Evolutionary conservation across 1,140 invertebrate genomes (phyloP).

Genomic region (Cotesia glomerata): DNA sequence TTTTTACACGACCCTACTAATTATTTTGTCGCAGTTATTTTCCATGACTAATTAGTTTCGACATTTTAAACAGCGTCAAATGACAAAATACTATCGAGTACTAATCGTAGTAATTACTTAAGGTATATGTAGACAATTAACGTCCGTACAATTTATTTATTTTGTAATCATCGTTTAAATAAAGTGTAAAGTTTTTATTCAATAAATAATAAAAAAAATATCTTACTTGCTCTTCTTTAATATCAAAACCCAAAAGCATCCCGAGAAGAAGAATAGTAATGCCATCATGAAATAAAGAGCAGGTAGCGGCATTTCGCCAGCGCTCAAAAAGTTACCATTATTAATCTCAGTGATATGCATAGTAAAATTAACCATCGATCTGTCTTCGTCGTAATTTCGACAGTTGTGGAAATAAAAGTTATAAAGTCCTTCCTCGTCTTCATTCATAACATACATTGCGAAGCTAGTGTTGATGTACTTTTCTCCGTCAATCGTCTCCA

Average conservation of each 20-base stretch:
- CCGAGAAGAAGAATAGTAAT: conserved; percentile 86
- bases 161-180: no score
- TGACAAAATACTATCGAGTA: no score
- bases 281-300: conserved; percentile 91
- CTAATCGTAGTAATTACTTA: no score
- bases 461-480: conserved; percentile 66
- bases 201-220: not conserved
- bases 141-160: no score
- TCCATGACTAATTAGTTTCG: no score
- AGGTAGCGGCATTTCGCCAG: conserved; percentile 95
- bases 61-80: no score
- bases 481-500: conserved; percentile 42
- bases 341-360: conserved; percentile 87
- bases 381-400: conserved; percentile 67
- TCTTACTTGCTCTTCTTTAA: conserved; percentile 82
- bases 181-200: not conserved
- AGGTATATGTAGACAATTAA: no score
- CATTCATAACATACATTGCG: conserved; percentile 77
- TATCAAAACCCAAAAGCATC: conserved; percentile 91
- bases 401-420: conserved; percentile 97
- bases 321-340: conserved; percentile 89
- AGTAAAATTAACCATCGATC: conserved; percentile 70
- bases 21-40: no score
- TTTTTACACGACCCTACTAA: no score
- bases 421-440: conserved; percentile 90